Conservation (phyloP, 1,140 invertebrate genomes). For the Dreissena polymorpha region DNA sequence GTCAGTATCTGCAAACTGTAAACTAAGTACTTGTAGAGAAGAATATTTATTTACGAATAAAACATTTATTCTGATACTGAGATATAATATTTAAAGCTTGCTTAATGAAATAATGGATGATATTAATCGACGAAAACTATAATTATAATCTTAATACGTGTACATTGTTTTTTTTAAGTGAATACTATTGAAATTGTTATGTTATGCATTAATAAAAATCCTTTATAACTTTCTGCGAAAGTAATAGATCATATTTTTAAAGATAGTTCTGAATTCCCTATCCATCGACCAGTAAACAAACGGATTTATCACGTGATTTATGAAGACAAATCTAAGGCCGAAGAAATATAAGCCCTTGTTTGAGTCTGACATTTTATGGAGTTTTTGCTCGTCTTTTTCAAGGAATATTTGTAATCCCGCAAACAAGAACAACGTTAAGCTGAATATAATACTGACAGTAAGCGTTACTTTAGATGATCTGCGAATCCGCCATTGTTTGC, state of each 20-base stretch:
- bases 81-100: no score
- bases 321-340: conserved; percentile 12
- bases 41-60: no score
- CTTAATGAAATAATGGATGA: no score
- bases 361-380: not conserved
- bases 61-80: no score
- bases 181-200: no score
- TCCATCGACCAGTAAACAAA: conserved; percentile 5
- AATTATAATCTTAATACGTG: no score
- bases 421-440: conserved; percentile 1
- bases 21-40: no score
- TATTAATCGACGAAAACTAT: no score
- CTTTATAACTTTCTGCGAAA: no score
- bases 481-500: not conserved
- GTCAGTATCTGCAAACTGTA: no score
- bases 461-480: conserved; percentile 15
- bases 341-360: not conserved
- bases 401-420: not conserved
- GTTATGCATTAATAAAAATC: no score
- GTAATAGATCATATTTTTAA: not conserved
- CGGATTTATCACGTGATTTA: conserved; percentile 28
- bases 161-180: no score
- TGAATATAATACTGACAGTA: conserved; percentile 9
- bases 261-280: not conserved
- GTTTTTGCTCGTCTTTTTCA: not conserved